Evolutionary conservation across 2,888 invertebrate species (phyloP).

Genomic region (Parnassius glacialis): DNA sequence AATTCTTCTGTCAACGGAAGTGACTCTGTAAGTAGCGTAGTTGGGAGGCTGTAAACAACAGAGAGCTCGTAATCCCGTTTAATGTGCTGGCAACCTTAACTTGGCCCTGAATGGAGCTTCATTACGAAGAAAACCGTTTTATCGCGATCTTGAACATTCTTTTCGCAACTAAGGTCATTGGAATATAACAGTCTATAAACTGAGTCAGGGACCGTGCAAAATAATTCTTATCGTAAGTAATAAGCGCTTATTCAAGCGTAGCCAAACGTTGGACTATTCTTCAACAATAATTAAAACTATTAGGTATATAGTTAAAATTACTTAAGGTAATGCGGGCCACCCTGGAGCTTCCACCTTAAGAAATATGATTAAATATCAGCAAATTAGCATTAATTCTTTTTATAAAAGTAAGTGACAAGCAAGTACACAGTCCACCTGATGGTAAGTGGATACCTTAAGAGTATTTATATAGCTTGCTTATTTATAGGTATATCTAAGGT

Average conservation of each 20-base stretch:
- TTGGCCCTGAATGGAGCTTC: not conserved
- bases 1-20: conserved; percentile 3
- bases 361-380: no score
- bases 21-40: not conserved
- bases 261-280: not conserved
- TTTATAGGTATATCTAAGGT: no score
- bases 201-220: conserved; percentile 8
- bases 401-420: no score
- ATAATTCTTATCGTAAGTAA: conserved; percentile 1
- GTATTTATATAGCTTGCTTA: no score
- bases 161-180: conserved; percentile 9
- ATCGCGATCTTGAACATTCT: conserved; percentile 6
- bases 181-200: conserved; percentile 10
- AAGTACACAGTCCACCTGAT: no score
- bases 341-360: no score
- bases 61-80: not conserved
- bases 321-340: no score
- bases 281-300: no score
- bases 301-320: no score
- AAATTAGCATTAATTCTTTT: no score
- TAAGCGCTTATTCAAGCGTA: not conserved
- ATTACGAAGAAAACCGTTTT: conserved; percentile 9
- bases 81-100: not conserved
- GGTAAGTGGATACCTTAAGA: no score
- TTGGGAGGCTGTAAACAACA: conserved; percentile 1